phyloP scores from a whole-genome alignment of 2,888 invertebrate species.

The Napeogenes inachia region DNA sequence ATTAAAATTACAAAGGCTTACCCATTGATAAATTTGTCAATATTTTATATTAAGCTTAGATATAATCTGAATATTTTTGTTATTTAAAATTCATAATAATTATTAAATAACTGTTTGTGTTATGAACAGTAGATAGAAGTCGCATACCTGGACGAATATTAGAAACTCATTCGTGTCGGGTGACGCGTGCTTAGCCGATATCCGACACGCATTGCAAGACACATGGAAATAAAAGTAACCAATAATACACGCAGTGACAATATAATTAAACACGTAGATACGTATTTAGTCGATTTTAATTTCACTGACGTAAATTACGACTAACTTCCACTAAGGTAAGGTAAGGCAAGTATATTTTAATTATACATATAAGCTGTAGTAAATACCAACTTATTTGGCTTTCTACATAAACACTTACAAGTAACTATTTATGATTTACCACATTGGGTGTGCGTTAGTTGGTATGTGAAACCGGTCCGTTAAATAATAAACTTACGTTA shows the following conservation, averaged over 20 bases:
- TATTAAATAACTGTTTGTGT: neutral
- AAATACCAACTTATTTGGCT: neutral
- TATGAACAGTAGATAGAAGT: conserved; percentile 32
- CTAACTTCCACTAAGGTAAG: too few relatives aligned
- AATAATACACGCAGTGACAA: conserved; percentile 8
- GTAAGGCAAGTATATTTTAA: too few relatives aligned
- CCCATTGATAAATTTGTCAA: neutral
- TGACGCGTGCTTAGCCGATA: conserved; percentile 58
- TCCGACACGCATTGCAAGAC: conserved; percentile 63
- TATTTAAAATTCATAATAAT: neutral
- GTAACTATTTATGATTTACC: conserved; percentile 1
- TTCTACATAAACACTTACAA: neutral
- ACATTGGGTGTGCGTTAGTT: neutral
- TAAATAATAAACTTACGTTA: conserved; percentile 54
- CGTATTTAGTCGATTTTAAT: neutral
- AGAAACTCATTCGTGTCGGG: conserved; percentile 54
- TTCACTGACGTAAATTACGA: too few relatives aligned
- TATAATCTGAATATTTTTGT: neutral
- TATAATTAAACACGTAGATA: conserved; percentile 9
- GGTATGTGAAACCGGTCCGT: conserved; percentile 1
- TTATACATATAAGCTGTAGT: too few relatives aligned
- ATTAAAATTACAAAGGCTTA: neutral
- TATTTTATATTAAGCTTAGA: neutral
- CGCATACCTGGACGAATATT: conserved; percentile 36
- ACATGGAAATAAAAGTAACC: conserved; percentile 50